Base-by-base conservation (phyloP, 2,797 vertebrate species). In the Rhynchotus rufescens region DNA sequence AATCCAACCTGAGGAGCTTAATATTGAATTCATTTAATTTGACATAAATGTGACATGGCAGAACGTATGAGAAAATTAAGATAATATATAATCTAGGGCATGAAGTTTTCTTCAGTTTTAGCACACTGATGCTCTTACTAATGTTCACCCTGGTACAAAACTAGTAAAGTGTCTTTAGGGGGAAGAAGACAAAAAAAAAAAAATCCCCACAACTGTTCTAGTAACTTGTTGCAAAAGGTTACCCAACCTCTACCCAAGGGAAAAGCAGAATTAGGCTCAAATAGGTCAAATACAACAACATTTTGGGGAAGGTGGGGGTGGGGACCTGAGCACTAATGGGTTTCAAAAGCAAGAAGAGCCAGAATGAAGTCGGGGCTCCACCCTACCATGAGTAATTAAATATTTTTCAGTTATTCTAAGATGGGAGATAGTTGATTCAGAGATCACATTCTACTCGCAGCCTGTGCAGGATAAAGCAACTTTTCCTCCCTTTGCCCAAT, bases 331-430 rank as follows among this genome's bases (percentile, higher is more conserved):
- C 32, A 15, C 17, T 11, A 15, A 8, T 79, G 73, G 25, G 22
- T 67, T 89, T 75, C 65, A 71, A 75, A 21, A 0, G 4, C 68
- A 57, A 71, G 56, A 72, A 45, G 22, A 59, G 36, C 76, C 92
- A 91, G 69, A 72, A 10, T 49, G 65, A 40, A 83, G 82, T 56
- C 30, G 52, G 54, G 69, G 93, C 90, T 93, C 65, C 61, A 51
- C 65, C 73, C 30, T 61, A 14, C 11, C 89, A 89, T 26, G 72
- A 96, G 88, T 77, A 92, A 96, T 88, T 66, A 57, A 77, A 80
- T 81, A 56, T 82, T 94, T 96, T 91, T 90, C 69, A 44, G 42
- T 85, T 78, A 83, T 89, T 67, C 82, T 74, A 74, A 93, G 84
- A 54, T 91, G 80, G 7, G 9, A 87, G 80, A 30, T 26, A 28